A percentile compares a stretch with the other conserved stretches of the same genome.
Evolutionary conservation across 2,888 invertebrate species (phyloP).

Genomic region (Tetramorium bicarinatum): DNA sequence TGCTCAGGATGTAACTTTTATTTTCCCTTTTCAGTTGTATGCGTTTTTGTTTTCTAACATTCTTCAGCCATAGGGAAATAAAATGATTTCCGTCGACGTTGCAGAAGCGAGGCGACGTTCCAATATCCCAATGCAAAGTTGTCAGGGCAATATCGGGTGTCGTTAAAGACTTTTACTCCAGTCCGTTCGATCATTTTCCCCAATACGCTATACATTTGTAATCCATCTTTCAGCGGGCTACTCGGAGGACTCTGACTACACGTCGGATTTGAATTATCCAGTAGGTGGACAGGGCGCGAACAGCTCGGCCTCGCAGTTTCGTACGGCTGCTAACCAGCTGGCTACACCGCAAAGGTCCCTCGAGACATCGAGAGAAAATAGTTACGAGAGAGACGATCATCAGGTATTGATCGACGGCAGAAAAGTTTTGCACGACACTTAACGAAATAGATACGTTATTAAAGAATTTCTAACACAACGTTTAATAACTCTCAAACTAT

Average conservation of each 20-base stretch:
- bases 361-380: slow-evolving; percentile 93
- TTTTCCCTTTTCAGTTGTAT: slow-evolving; percentile 8
- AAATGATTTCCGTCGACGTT: slow-evolving; percentile 19
- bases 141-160: slow-evolving; percentile 26
- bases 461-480: background rate
- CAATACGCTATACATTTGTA: slow-evolving; percentile 35
- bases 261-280: slow-evolving; percentile 98
- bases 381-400: slow-evolving; percentile 93
- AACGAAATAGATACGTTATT: background rate
- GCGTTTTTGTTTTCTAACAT: slow-evolving; percentile 7
- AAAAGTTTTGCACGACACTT: background rate
- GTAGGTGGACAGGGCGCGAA: slow-evolving; percentile 95
- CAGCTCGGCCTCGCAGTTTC: slow-evolving; percentile 96
- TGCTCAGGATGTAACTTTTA: slow-evolving; percentile 1
- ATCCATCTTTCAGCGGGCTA: slow-evolving; percentile 92
- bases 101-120: slow-evolving; percentile 24
- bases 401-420: slow-evolving; percentile 82
- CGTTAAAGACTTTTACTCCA: slow-evolving; percentile 1
- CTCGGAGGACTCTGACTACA: slow-evolving; percentile 99
- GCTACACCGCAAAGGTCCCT: slow-evolving; percentile 93
- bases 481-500: background rate
- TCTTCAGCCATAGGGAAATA: background rate
- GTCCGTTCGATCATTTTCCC: background rate
- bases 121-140: slow-evolving; percentile 5
- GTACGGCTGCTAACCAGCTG: slow-evolving; percentile 92